Evolutionary conservation across 2,113 vertebrate genomes (phyloP).

Genomic region (Acinonyx jubatus): DNA sequence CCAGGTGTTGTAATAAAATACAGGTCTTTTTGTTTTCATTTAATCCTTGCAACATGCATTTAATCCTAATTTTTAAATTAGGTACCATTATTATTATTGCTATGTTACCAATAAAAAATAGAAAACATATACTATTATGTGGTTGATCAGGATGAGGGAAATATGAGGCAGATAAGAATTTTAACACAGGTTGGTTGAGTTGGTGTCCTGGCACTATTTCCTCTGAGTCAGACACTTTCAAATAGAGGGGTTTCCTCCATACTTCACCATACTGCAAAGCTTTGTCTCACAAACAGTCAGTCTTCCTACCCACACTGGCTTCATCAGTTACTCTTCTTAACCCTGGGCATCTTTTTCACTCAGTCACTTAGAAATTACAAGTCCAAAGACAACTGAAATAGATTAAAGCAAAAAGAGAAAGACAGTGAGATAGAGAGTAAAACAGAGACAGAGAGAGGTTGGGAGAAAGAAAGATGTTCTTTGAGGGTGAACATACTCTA

Average conservation of each 20-base stretch:
- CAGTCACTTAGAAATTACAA: not conserved
- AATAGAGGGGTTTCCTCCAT: not conserved
- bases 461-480: not conserved
- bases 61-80: not conserved
- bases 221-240: not conserved
- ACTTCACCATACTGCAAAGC: not conserved
- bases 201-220: not conserved
- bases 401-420: not conserved
- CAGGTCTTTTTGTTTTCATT: not conserved
- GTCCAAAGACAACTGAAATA: not conserved
- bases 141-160: not conserved
- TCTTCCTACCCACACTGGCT: not conserved
- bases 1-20: not conserved
- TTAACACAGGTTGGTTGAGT: not conserved
- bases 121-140: not conserved
- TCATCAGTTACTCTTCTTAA: not conserved
- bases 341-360: not conserved
- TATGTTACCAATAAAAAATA: not conserved
- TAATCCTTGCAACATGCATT: not conserved
- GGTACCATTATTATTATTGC: not conserved
- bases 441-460: not conserved
- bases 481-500: not conserved
- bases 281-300: not conserved
- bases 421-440: not conserved
- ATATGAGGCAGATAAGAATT: not conserved